Evolutionary conservation across 1,140 invertebrate species (phyloP), one percentile per base, ranked within the genome.

Genomic region (Euwallacea similis): DNA sequence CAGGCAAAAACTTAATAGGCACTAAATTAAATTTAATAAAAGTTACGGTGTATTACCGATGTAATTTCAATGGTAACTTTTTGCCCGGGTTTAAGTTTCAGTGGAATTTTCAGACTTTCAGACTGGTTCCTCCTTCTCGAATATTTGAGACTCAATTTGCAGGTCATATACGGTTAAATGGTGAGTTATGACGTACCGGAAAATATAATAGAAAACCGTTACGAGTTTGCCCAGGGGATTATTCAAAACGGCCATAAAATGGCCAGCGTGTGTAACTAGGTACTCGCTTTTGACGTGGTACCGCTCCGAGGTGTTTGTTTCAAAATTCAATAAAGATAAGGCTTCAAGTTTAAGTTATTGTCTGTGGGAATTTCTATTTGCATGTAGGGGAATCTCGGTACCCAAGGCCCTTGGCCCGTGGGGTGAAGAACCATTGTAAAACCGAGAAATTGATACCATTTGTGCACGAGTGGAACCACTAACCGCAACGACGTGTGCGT

Each of bases 211-310:
- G 50, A 56, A 67, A 56, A 56, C 66, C 66, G 66, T 67, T 67
- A 67, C 50, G 11, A 59, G 47, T 58, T 9, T 47, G 66, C 55
- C 66, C 56, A 11, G 21, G 21, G 66, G 42, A 59, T 44, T 59
- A 67, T 67, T 67, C 66, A 67, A 58, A 43, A 67, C 42, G 59
- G 10, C 54, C 42, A 59, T 67, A 67, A 67, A 56, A 67, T 67
- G 66, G 66, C 59, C 59, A 67, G 66, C 59, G 43, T 67, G 63
- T 65, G 66, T 67, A 67, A 67, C 66, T 67, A 56, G 66, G 66
- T 67, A 67, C 66, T 59, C 46, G 46, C 50, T 67, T 67, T 46
- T 59, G 47, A 59, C 54, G 47, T 67, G 55, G 21, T 44, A 21
- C 33, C 9, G 66, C 66, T 67, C 7, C 15, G 11, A 47, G 66